These are phyloP conservation scores for Propithecus perrieri DNA, from an alignment of 2,797 vertebrate species.

Conservation along the genomic window DNA sequence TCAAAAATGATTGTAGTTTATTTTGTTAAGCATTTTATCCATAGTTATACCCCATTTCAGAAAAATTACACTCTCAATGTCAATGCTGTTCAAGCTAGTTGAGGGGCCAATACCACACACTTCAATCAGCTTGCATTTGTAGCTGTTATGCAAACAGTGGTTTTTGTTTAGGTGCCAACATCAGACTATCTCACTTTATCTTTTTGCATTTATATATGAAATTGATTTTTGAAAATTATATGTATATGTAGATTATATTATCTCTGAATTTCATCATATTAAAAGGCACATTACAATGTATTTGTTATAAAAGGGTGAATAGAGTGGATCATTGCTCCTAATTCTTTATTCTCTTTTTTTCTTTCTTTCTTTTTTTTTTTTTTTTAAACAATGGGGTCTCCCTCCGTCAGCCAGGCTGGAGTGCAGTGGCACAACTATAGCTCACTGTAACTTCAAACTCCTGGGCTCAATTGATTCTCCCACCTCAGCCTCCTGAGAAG, in stretches of 20 bases:
- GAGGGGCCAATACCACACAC: background rate
- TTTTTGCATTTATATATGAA: constrained; percentile 7
- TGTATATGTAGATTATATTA: background rate
- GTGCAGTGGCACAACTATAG: background rate
- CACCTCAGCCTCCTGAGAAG: background rate
- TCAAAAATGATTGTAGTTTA: background rate
- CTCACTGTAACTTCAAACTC: background rate
- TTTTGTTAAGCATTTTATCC: background rate
- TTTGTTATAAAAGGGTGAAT: background rate
- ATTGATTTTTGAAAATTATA: constrained; percentile 17
- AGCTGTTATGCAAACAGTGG: background rate
- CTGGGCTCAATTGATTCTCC: background rate
- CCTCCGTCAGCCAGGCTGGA: background rate
- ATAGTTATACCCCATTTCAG: background rate
- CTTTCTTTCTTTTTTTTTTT: background rate
- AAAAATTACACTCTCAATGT: background rate
- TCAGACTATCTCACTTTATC: background rate
- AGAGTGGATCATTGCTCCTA: background rate
- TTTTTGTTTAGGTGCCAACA: background rate
- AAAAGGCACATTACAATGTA: background rate
- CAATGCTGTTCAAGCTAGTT: background rate
- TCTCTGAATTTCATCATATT: constrained; percentile 2
- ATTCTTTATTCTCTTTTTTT: no score
- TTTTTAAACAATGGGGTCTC: background rate
- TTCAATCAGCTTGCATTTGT: background rate